A percentile compares a stretch with the other conserved stretches of the same genome.
phyloP scores from a whole-genome alignment of 2,888 invertebrate genomes.

The Anthophora plumipes region DNA sequence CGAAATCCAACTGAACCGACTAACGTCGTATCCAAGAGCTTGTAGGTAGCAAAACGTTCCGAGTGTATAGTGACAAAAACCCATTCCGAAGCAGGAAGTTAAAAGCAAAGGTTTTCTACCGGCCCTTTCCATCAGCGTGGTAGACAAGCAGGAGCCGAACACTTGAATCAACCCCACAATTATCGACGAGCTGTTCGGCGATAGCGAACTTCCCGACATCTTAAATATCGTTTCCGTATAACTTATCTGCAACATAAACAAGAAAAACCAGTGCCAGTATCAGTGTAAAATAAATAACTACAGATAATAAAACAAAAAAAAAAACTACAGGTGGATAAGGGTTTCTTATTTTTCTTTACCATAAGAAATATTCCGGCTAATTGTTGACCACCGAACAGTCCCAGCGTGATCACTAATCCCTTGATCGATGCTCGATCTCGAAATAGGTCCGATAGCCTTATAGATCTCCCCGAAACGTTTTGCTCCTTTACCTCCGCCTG shows the following conservation, averaged over 20 bases:
- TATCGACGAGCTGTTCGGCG: conserved; percentile 86
- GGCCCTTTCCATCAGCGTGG: conserved; percentile 86
- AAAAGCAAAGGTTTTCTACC: conserved; percentile 86
- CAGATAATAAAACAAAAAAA: no score
- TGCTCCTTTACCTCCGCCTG: conserved; percentile 73
- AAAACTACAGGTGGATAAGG: not conserved
- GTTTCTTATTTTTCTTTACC: conserved; percentile 69
- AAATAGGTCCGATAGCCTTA: conserved; percentile 80
- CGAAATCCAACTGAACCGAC: conserved; percentile 85
- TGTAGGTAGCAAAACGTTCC: conserved; percentile 81
- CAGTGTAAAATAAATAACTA: no score
- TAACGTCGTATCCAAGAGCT: conserved; percentile 71
- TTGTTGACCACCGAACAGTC: conserved; percentile 84
- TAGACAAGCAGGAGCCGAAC: conserved; percentile 84
- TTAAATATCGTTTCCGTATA: conserved; percentile 86
- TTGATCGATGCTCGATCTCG: conserved; percentile 80
- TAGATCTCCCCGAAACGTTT: conserved; percentile 47
- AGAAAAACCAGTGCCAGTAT: not conserved
- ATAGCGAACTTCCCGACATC: conserved; percentile 85
- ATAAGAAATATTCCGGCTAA: conserved; percentile 84
- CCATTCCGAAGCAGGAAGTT: conserved; percentile 83
- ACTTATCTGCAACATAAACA: conserved; percentile 80
- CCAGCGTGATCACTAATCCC: conserved; percentile 82
- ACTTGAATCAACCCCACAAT: conserved; percentile 87
- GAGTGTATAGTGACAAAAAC: conserved; percentile 77